These are phyloP conservation scores for Allolobophora icterica DNA, from an alignment of 2,888 invertebrate species.

Conservation along the genomic window DNA sequence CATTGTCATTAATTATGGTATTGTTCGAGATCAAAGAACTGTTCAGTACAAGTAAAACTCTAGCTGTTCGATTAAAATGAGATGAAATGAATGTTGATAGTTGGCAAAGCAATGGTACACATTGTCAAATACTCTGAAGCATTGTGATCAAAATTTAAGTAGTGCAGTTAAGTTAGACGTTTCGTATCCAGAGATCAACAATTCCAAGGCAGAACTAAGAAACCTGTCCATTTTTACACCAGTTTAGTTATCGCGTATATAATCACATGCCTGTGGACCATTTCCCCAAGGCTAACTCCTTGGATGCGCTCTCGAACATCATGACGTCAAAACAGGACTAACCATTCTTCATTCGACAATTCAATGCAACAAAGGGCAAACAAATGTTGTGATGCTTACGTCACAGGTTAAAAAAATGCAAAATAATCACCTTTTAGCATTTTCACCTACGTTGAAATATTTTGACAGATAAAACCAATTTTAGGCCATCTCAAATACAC, in stretches of 20 bases:
- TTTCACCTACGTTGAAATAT: background rate
- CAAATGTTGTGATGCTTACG: background rate
- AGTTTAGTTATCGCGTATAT: background rate
- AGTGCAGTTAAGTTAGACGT: background rate
- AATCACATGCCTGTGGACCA: background rate
- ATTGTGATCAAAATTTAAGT: background rate
- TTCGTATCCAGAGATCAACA: background rate
- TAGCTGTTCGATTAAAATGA: background rate
- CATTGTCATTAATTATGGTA: background rate
- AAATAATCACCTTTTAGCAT: background rate
- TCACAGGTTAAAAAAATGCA: background rate
- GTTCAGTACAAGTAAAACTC: background rate
- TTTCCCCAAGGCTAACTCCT: background rate
- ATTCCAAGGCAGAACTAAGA: background rate
- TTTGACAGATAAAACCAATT: background rate
- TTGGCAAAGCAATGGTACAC: background rate
- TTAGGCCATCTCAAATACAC: background rate
- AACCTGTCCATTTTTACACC: background rate
- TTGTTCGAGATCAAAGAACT: background rate
- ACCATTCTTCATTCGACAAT: background rate
- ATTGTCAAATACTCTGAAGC: background rate
- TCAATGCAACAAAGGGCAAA: background rate
- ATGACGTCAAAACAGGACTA: background rate
- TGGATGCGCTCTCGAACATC: background rate
- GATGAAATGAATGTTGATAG: background rate